Conservation (phyloP, 2,797 vertebrate genomes). For the Huso huso region DNA sequence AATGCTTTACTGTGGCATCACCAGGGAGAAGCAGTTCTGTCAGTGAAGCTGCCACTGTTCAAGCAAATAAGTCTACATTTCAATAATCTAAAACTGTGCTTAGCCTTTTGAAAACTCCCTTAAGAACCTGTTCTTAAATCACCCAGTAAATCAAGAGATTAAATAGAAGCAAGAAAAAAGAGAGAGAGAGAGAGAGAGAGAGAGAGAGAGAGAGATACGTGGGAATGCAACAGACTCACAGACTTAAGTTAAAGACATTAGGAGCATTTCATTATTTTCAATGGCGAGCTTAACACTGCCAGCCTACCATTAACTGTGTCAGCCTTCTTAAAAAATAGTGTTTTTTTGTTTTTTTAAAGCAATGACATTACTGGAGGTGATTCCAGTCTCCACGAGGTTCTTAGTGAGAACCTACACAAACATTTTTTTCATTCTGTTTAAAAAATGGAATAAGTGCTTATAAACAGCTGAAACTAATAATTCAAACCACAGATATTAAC, state of each 20-base stretch:
- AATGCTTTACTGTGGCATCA: conserved; percentile 76
- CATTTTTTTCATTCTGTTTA: conserved; percentile 19
- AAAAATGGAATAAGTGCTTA: conserved; percentile 1
- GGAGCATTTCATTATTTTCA: conserved; percentile 62
- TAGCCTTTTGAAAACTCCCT: conserved; percentile 80
- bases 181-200: conserved; percentile 33
- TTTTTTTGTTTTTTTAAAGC: conserved; percentile 11
- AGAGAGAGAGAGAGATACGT: conserved; percentile 65
- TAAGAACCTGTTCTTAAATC: conserved; percentile 77
- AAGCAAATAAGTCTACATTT: conserved; percentile 83
- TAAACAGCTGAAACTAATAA: conserved; percentile 26
- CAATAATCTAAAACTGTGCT: conserved; percentile 81
- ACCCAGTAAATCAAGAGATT: conserved; percentile 82
- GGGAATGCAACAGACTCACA: conserved; percentile 64
- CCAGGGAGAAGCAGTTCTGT: conserved; percentile 85
- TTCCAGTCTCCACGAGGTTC: conserved; percentile 3
- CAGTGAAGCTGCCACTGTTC: conserved; percentile 76
- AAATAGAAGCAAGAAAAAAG: conserved; percentile 44
- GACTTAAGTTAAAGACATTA: conserved; percentile 59
- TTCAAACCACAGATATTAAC: conserved; percentile 19
- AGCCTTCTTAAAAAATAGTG: no score
- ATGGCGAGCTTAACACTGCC: conserved; percentile 62
- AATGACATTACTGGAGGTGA: conserved; percentile 18
- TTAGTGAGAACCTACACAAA: conserved; percentile 18
- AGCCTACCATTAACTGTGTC: conserved; percentile 47